A percentile compares a stretch with the other conserved stretches of the same genome.
Evolutionary conservation across 2,113 vertebrate genomes (phyloP).

Genomic region (Ictidomys tridecemlineatus): DNA sequence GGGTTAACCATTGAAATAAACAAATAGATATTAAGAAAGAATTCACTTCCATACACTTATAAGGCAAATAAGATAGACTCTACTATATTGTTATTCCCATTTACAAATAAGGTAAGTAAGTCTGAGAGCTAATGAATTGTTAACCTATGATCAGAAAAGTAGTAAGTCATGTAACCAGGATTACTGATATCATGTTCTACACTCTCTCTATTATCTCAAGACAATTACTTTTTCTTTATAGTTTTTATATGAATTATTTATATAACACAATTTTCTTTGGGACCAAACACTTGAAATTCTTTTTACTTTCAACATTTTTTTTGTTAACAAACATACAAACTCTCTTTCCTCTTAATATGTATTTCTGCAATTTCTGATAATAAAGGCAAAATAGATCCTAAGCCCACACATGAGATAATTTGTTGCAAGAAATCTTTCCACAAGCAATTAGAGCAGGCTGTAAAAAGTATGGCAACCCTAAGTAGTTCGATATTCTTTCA

Average conservation of each 20-base stretch:
- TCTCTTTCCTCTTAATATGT: background rate
- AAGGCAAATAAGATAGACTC: background rate
- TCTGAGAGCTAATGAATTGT: background rate
- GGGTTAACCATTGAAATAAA: background rate
- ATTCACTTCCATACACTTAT: background rate
- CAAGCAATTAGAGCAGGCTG: background rate
- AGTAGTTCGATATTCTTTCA: background rate
- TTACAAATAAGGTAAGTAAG: background rate
- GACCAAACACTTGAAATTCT: background rate
- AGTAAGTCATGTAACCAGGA: background rate
- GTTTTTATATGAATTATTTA: background rate
- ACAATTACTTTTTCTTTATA: background rate
- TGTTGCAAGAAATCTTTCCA: slow-evolving; percentile 6
- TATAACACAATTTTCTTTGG: background rate
- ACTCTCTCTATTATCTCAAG: background rate
- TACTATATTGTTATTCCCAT: background rate
- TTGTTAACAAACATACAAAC: background rate
- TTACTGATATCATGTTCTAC: background rate
- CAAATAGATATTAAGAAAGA: background rate
- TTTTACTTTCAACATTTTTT: background rate
- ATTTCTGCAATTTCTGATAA: slow-evolving; percentile 26
- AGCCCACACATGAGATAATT: background rate
- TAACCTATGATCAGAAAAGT: background rate
- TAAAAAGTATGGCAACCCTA: background rate
- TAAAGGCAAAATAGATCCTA: slow-evolving; percentile 42